Conservation (phyloP, 2,113 vertebrate genomes). For the Chaenocephalus aceratus region DNA sequence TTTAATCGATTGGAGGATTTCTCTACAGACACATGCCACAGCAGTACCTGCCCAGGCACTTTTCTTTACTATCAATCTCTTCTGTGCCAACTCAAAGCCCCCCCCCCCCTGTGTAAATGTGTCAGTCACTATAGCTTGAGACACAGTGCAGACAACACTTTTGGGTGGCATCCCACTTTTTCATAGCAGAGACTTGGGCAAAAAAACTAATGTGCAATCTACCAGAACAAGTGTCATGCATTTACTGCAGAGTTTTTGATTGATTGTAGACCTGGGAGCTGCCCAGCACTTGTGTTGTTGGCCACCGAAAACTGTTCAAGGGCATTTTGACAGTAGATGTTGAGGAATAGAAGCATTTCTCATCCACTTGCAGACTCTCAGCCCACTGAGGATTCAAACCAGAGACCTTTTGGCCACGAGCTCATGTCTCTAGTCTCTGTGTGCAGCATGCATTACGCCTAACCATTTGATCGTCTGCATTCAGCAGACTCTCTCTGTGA, state of each 20-base stretch:
- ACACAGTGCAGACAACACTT: background rate
- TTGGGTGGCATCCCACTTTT: slow-evolving; percentile 47
- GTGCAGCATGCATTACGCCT: slow-evolving; percentile 50
- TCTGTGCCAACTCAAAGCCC: slow-evolving; percentile 49
- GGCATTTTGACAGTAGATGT: slow-evolving; percentile 77
- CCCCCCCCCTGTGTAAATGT: slow-evolving; percentile 56
- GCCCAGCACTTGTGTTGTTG: slow-evolving; percentile 76
- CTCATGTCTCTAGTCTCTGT: slow-evolving; percentile 64
- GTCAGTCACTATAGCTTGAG: slow-evolving; percentile 49
- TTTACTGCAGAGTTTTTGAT: slow-evolving; percentile 79
- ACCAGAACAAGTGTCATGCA: slow-evolving; percentile 70
- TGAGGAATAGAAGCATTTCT: slow-evolving; percentile 73
- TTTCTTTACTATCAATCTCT: slow-evolving; percentile 54
- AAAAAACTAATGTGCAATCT: slow-evolving; percentile 72
- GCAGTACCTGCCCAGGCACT: slow-evolving; percentile 48
- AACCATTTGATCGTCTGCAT: slow-evolving; percentile 63
- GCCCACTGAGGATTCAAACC: slow-evolving; percentile 57
- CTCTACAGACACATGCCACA: slow-evolving; percentile 22
- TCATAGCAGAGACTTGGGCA: slow-evolving; percentile 44
- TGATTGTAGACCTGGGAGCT: slow-evolving; percentile 79
- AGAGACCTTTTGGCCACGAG: slow-evolving; percentile 57
- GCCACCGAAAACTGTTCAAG: slow-evolving; percentile 79
- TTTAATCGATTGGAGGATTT: slow-evolving; percentile 10
- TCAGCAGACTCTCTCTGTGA: slow-evolving; percentile 47
- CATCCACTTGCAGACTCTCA: slow-evolving; percentile 63